These are phyloP conservation scores for Stratiolaelaps scimitus DNA, from an alignment of 1,140 invertebrate genomes.

Conservation along the genomic window DNA sequence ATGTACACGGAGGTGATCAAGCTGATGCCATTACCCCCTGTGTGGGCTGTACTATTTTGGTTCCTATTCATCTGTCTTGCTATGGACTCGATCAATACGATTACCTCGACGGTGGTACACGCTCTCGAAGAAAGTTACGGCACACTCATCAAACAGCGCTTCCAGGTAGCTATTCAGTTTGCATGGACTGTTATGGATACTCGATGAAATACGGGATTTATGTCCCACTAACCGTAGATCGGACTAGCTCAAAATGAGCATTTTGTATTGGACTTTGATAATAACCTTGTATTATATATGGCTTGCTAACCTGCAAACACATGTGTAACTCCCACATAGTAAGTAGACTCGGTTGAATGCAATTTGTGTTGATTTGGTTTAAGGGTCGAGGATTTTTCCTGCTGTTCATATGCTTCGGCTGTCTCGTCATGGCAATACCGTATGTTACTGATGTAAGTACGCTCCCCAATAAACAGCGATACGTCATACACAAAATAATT, in stretches of 20 bases:
- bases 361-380: background rate
- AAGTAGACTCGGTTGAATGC: no score
- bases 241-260: background rate
- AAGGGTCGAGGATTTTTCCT: slow-evolving; percentile 75
- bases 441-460: slow-evolving; percentile 59
- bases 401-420: slow-evolving; percentile 63
- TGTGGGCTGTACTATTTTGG: slow-evolving; percentile 44
- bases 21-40: slow-evolving; percentile 35
- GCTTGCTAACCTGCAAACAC: no score
- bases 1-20: slow-evolving; percentile 39
- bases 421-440: slow-evolving; percentile 66
- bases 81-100: slow-evolving; percentile 40
- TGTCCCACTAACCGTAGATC: no score
- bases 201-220: no score
- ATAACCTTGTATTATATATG: no score
- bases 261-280: background rate
- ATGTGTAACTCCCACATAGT: no score
- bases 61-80: slow-evolving; percentile 48
- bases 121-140: slow-evolving; percentile 34
- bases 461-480: no score
- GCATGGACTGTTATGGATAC: slow-evolving; percentile 16
- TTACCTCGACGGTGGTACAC: slow-evolving; percentile 32
- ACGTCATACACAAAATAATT: no score
- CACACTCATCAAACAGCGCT: slow-evolving; percentile 33
- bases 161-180: slow-evolving; percentile 34